Percentiles rank a stretch among this genome's conserved stretches.
Evolutionary conservation across 2,888 invertebrate genomes (phyloP).

Genomic region (Caenorhabditis angaria): DNA sequence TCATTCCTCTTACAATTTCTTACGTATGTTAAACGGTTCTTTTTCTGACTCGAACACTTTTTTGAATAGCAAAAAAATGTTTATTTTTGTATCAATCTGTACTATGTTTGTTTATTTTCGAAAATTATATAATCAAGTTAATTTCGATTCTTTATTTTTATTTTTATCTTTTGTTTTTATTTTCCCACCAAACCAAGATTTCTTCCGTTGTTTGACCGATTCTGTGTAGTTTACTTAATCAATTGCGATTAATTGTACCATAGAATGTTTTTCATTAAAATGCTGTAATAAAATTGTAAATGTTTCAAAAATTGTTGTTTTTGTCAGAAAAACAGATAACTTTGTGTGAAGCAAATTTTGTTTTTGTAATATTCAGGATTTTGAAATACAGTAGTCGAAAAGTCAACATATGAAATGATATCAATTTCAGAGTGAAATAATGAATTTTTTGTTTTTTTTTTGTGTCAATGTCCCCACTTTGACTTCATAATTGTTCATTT

Average conservation of each 20-base stretch:
- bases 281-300: background rate
- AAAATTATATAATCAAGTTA: background rate
- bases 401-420: background rate
- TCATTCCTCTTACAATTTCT: conserved; percentile 4
- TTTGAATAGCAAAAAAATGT: conserved; percentile 3
- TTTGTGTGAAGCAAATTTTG: too few species aligned
- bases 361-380: too few species aligned
- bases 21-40: background rate
- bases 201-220: too few species aligned
- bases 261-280: background rate
- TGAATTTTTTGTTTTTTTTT: too few species aligned
- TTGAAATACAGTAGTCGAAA: too few species aligned
- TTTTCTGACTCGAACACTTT: background rate
- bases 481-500: too few species aligned
- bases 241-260: background rate
- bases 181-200: too few species aligned
- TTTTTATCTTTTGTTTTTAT: background rate
- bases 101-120: background rate
- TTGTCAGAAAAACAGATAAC: background rate
- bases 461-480: too few species aligned
- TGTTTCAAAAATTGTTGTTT: background rate
- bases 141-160: background rate
- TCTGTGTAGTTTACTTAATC: background rate
- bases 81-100: too few species aligned
- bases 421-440: too few species aligned